Evolutionary conservation across 2,113 vertebrate species (phyloP), one percentile per base, ranked within the genome.

Genomic region (Butastur rufipennis): DNA sequence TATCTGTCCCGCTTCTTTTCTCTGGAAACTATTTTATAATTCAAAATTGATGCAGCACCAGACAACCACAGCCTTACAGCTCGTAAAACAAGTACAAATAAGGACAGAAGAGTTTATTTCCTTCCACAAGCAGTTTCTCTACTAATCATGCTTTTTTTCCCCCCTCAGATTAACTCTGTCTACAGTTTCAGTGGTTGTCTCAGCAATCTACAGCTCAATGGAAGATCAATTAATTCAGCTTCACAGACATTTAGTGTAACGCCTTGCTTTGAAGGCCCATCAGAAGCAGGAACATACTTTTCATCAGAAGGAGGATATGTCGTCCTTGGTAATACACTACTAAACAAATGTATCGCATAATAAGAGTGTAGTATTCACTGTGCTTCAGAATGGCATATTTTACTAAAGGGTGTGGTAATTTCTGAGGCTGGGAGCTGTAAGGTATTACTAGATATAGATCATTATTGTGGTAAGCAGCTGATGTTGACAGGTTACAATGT

Each of bases 101-200:
- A 71, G 8, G 20, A 34, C 15, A 42, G 61, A 79, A 77, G 9
- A 75, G 52, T 67, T 62, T 47, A 40, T 59, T 90, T 88, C n/a
- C 81, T 94, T 93, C 32, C 47, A 85, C 19, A 71, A 81, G 16
- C 21, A 91, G 63, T 83, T 82, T 80, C 71, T 18, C 87, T 84
- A 86, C 36, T 90, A 90, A 95, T 79, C 65, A 59, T 43, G 15
- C 10, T 31, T 11, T 95, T 83, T 95, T 81, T 91, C 92, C 43
- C 20, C 95, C 86, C 38, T 82, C 97, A 99, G 99, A 98, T 98
- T 93, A 99, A 98, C 79, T 99, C 99, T 13, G 98, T 98, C 47
- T 98, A 99, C 97, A 99, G 99, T 94, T 99, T 99, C 58, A 99
- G 97, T 32, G 99, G 99, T 77, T 99, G 99, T 87, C 94, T 99